These are phyloP conservation scores for Epizoanthus rinbou DNA, from an alignment of 92 coral and sea anemone species.

Conservation along the genomic window DNA sequence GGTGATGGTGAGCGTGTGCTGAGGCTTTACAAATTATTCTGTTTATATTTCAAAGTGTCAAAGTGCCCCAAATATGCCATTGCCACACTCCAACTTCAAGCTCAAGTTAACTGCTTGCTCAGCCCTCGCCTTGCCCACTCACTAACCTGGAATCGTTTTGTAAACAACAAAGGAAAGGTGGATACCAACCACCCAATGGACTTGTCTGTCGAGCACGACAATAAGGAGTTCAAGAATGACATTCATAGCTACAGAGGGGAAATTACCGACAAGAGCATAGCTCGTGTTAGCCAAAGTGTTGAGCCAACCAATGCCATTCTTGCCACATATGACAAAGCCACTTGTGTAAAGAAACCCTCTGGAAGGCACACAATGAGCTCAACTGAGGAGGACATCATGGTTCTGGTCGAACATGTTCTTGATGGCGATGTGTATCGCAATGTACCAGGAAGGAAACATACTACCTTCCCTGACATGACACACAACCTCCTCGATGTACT, in stretches of 20 bases:
- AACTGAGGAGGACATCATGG: constrained; percentile 45
- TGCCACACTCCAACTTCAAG: constrained; percentile 57
- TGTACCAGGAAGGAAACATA: constrained; percentile 44
- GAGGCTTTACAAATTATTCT: constrained; percentile 62
- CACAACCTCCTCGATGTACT: constrained; percentile 9
- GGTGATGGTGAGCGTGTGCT: constrained; percentile 50
- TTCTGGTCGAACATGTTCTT: constrained; percentile 36
- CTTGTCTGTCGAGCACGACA: constrained; percentile 58
- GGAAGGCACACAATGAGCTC: constrained; percentile 51
- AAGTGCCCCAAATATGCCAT: constrained; percentile 68
- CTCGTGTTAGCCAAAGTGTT: constrained; percentile 39
- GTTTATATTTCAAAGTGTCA: constrained; percentile 50
- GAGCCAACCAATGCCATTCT: constrained; percentile 42
- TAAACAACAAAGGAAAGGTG: constrained; percentile 54
- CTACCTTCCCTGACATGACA: constrained; percentile 40
- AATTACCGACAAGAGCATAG: constrained; percentile 56
- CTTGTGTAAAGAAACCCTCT: constrained; percentile 41
- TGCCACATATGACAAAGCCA: constrained; percentile 31
- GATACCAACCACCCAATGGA: constrained; percentile 67
- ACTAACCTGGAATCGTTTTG: constrained; percentile 71
- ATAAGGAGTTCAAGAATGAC: constrained; percentile 51
- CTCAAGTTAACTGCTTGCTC: constrained; percentile 57
- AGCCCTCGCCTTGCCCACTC: constrained; percentile 65
- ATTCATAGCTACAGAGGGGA: constrained; percentile 53
- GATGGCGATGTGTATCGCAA: constrained; percentile 27